These are phyloP conservation scores for Thymelicus lineola DNA, from an alignment of 2,888 invertebrate genomes.

Conservation along the genomic window DNA sequence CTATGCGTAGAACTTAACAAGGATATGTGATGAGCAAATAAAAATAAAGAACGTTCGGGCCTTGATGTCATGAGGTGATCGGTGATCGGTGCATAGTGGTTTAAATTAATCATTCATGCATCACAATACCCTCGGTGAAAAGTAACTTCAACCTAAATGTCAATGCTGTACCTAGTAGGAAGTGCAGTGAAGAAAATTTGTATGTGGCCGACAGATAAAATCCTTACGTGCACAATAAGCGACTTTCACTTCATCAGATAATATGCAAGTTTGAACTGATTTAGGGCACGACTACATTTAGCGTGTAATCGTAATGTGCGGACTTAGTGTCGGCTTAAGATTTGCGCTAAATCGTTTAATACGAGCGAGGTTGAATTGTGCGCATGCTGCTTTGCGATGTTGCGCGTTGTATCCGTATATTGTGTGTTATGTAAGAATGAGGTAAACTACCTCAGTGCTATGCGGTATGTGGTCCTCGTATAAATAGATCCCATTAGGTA, in stretches of 20 bases:
- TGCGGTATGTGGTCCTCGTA: constrained; percentile 29
- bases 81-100: constrained; percentile 21
- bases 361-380: constrained; percentile 33
- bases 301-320: constrained; percentile 38
- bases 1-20: neutral
- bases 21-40: constrained; percentile 11
- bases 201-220: constrained; percentile 37
- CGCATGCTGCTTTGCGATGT: constrained; percentile 26
- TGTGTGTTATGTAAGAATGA: constrained; percentile 38
- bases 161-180: constrained; percentile 32
- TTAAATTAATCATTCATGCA: constrained; percentile 22
- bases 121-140: constrained; percentile 26
- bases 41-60: constrained; percentile 13
- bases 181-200: constrained; percentile 37
- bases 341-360: constrained; percentile 36
- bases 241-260: constrained; percentile 38
- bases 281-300: constrained; percentile 41
- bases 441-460: constrained; percentile 24
- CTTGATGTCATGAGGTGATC: constrained; percentile 11
- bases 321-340: constrained; percentile 36
- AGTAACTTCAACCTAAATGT: constrained; percentile 27
- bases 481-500: constrained; percentile 37
- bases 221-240: constrained; percentile 37
- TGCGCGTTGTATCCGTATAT: constrained; percentile 28
- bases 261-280: constrained; percentile 39